A percentile compares a stretch with the other conserved stretches of the same genome.
Conservation (phyloP, 2,113 vertebrate genomes). For the Peromyscus polionotus region DNA sequence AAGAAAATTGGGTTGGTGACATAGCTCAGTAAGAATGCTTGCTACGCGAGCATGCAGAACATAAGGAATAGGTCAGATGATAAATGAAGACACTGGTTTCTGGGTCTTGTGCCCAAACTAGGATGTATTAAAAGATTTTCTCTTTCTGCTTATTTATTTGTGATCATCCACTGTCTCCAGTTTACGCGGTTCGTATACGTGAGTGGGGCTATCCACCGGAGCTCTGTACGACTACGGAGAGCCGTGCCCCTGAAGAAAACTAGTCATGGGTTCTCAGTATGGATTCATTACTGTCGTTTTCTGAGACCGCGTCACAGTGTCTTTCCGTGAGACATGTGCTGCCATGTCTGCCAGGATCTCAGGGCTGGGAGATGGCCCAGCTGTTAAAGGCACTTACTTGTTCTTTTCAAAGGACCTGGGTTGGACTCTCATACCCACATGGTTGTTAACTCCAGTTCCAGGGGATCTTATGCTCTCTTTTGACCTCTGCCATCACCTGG, state of each 20-base stretch:
- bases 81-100: background rate
- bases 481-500: no score
- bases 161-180: background rate
- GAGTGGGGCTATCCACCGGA: no score
- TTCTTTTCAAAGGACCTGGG: no score
- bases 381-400: no score
- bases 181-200: no score
- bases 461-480: no score
- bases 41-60: background rate
- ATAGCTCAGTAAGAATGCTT: background rate
- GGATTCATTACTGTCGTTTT: background rate
- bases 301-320: background rate
- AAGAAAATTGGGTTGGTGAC: background rate
- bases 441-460: no score
- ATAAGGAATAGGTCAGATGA: background rate
- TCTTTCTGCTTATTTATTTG: background rate
- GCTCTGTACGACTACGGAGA: no score
- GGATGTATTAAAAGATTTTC: constrained; percentile 1
- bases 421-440: no score
- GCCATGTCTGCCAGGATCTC: background rate
- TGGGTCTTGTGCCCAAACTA: background rate
- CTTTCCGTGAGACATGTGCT: background rate
- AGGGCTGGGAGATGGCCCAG: no score
- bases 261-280: no score
- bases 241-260: no score